Base-by-base conservation (phyloP, 2,797 vertebrate genomes). In the Helostoma temminkii region DNA sequence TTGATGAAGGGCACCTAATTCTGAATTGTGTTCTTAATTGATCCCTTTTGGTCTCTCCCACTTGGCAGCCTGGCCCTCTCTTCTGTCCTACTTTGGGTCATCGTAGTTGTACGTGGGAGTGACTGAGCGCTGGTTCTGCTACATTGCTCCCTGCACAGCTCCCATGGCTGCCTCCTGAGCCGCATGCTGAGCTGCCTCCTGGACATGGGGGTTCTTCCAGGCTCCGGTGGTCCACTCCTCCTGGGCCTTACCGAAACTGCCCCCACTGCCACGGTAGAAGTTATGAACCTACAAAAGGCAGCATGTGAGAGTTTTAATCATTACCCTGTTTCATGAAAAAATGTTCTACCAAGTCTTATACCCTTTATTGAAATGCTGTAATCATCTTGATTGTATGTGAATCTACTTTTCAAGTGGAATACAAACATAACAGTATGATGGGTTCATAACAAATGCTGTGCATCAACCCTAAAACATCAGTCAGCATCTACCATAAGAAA, bases 151-250 rank as follows among this genome's bases (percentile, higher is more conserved):
- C 89, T 98, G 91, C 0, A 96, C 96, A 0, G 96, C 97, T 11
- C 97, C 97, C 91, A 97, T 94, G 1, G 97, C 97, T 0, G 97
- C 97, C 84, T 97, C 93, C 83, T 98, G 97, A 22, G 97, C 97
- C 0, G 96, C 97, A 18, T 94, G 96, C 92, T 98, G 97, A 0
- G 97, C 97, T 0, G 97, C 97, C 85, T 97, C 93, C 83, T 98
- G 97, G 10, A 98, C 96, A 0, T 98, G 97, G 0, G 98, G 97
- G 76, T 97, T 99, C 92, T 98, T 99, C 98, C 98, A 99, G 0
- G 97, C 96, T 1, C 98, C 98, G 0, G 95, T 95, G 81, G 96
- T 94, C 98, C 98, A 99, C 88, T 99, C 98, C 79, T 99, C 97
- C 80, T 99, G 97, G 4, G 98, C 98, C 86, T 97, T 98, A 88